Evolutionary conservation across 2,888 invertebrate genomes (phyloP).

Genomic region (Scaeva pyrastri): DNA sequence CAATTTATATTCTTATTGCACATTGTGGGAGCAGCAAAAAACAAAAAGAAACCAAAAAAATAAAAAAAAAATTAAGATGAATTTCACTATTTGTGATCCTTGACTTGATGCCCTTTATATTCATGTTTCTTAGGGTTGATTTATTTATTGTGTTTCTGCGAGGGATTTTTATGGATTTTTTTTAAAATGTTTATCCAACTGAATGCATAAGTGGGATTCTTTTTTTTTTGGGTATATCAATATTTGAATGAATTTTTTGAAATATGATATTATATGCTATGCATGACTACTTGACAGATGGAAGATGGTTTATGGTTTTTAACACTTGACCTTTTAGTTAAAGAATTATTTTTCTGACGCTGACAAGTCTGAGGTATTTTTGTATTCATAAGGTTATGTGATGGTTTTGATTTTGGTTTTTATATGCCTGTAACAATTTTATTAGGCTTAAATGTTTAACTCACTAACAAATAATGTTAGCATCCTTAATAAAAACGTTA

Average conservation of each 20-base stretch:
- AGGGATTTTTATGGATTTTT: slow-evolving; percentile 22
- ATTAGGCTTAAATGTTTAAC: too few species aligned
- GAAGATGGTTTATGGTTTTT: slow-evolving; percentile 14
- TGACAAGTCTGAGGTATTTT: background rate
- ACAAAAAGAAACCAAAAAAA: background rate
- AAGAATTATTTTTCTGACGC: background rate
- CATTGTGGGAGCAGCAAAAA: slow-evolving; percentile 2
- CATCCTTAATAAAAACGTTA: too few species aligned
- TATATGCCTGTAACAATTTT: background rate
- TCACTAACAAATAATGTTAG: too few species aligned
- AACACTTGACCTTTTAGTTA: slow-evolving; percentile 24
- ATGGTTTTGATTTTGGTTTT: background rate
- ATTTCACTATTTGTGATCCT: slow-evolving; percentile 55
- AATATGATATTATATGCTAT: background rate
- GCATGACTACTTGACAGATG: slow-evolving; percentile 8
- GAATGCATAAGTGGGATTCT: slow-evolving; percentile 21
- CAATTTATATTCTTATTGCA: slow-evolving; percentile 25
- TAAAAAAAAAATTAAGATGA: slow-evolving; percentile 45
- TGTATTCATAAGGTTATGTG: background rate
- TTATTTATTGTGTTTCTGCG: slow-evolving; percentile 47
- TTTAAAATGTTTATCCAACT: slow-evolving; percentile 18
- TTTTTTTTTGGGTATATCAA: background rate
- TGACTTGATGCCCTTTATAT: slow-evolving; percentile 39
- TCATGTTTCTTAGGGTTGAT: slow-evolving; percentile 38
- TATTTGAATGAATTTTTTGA: background rate